phyloP scores from a whole-genome alignment of 2,888 invertebrate genomes.

The Conomelus anceps region DNA sequence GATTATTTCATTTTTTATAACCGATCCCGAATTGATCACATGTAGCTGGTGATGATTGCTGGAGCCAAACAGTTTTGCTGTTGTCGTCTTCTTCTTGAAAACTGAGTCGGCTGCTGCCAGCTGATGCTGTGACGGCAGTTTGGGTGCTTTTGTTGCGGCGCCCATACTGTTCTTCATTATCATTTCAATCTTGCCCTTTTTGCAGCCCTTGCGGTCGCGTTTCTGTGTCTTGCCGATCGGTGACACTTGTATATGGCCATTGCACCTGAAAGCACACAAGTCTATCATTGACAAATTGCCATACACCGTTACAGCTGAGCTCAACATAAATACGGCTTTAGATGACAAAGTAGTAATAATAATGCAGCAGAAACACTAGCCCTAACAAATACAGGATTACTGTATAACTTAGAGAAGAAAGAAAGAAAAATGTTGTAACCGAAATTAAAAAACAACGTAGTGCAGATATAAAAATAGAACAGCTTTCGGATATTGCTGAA shows the following conservation, averaged over 20 bases:
- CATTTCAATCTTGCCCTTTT: conserved; percentile 37
- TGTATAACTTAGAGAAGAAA: too few relatives aligned
- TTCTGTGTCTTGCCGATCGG: conserved; percentile 32
- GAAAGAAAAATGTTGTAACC: too few relatives aligned
- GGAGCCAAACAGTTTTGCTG: not conserved
- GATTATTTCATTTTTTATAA: conserved; percentile 23
- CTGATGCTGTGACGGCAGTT: not conserved
- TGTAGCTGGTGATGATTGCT: not conserved
- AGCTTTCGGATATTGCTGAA: too few relatives aligned
- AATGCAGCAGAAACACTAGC: too few relatives aligned
- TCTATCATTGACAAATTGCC: too few relatives aligned
- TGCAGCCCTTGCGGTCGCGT: conserved; percentile 36
- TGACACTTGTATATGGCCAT: conserved; percentile 36
- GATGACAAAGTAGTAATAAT: too few relatives aligned
- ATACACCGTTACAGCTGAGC: too few relatives aligned
- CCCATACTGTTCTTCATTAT: conserved; percentile 35
- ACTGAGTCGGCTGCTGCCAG: not conserved
- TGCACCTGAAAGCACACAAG: conserved; percentile 32
- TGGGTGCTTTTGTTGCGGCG: conserved; percentile 28
- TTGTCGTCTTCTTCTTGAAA: not conserved
- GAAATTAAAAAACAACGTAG: too few relatives aligned
- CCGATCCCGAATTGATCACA: conserved; percentile 14
- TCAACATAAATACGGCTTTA: too few relatives aligned
- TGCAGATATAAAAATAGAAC: too few relatives aligned
- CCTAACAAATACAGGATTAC: too few relatives aligned